Base-by-base conservation (phyloP, 1,140 invertebrate genomes). In the Callitettix versicolor region DNA sequence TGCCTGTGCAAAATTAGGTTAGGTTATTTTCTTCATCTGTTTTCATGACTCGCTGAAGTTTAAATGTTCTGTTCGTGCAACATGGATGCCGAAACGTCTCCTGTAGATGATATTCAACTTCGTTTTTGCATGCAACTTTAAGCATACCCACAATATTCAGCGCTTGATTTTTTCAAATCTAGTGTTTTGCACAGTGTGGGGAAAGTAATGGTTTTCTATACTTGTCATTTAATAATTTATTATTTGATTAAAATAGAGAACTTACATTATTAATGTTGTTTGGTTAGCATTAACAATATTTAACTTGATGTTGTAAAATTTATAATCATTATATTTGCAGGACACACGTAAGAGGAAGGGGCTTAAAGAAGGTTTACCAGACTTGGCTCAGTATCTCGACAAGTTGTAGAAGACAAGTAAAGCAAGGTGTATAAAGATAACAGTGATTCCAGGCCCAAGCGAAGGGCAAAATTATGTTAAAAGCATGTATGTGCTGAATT, bases 331-430 rank as follows among this genome's bases (percentile, higher is more conserved):
- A 73, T 58, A 58, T 60, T 74, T 74, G 64, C 71, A 86, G 81
- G 93, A 95, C 50, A 98, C 91, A 58, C 88, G 97, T 72, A 99
- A 99, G 77, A 86, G 97, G 72, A 99, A 99, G 81, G 96, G 96
- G 75, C 79, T 99, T 65, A 98, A 98, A 74, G 95, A 98, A 71
- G 91, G 92, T 73, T 78, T 97, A 60, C 95, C 94, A 64, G 91
- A 95, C 68, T 76, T 97, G 67, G 71, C 81, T 65, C 84, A 89
- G 78, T 98, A 95, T 72, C 78, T 95, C 71, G 94, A 94, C 76
- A 94, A 93, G 79, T 79, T 93, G 83, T 93, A 93, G 91, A 49
- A 9, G n/a, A 4, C 5, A 46, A 22, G 15, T 14, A 26, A 49
- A 49, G 24, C 15, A 5, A 26, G 9, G 46, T 15, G 12, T 22